Evolutionary conservation across 2,113 vertebrate species (phyloP).

Genomic region (Tetraodon nigroviridis): DNA sequence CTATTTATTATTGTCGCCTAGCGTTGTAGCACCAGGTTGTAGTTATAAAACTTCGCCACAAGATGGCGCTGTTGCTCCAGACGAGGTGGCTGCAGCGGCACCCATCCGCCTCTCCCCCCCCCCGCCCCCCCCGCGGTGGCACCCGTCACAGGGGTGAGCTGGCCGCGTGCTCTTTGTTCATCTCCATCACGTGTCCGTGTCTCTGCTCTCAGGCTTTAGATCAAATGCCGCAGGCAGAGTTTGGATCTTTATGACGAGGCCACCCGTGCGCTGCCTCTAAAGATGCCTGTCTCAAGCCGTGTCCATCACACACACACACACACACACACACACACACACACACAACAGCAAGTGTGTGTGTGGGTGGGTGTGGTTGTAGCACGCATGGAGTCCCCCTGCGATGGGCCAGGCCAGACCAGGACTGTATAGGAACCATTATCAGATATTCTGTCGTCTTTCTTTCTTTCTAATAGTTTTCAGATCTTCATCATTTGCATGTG

Average conservation of each 20-base stretch:
- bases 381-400: neutral
- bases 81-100: neutral
- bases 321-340: neutral
- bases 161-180: slow-evolving; percentile 35
- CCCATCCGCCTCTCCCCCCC: slow-evolving; percentile 58
- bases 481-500: too few species aligned
- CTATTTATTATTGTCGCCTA: neutral
- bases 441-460: too few species aligned
- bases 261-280: slow-evolving; percentile 53
- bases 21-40: neutral
- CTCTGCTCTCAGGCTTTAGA: neutral
- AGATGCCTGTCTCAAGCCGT: slow-evolving; percentile 25
- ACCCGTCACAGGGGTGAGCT: slow-evolving; percentile 38
- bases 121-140: slow-evolving; percentile 51
- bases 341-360: neutral
- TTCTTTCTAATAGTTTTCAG: too few species aligned
- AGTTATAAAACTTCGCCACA: neutral
- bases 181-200: neutral
- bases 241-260: slow-evolving; percentile 19
- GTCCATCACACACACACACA: neutral
- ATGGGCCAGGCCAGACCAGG: slow-evolving; percentile 5
- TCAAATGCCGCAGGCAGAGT: neutral
- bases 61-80: slow-evolving; percentile 39
- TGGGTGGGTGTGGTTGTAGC: slow-evolving; percentile 28
- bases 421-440: neutral